Evolutionary conservation across 2,888 invertebrate genomes (phyloP).

Genomic region (Panzeria rudis): DNA sequence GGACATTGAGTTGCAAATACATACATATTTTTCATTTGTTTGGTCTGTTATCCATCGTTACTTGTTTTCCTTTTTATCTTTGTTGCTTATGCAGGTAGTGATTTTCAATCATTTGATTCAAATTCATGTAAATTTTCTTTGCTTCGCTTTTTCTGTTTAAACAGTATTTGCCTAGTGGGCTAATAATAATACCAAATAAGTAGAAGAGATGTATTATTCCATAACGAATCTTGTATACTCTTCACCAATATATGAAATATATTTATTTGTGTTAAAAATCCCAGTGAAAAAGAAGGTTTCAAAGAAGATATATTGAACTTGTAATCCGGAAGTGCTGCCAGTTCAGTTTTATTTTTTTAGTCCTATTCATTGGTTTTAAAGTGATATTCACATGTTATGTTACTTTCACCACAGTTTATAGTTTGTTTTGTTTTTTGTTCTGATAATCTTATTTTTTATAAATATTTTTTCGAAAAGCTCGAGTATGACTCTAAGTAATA

Average conservation of each 20-base stretch:
- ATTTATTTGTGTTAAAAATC: too few relatives aligned
- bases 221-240: background rate
- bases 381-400: too few relatives aligned
- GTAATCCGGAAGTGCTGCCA: too few relatives aligned
- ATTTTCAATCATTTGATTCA: constrained; percentile 66
- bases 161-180: constrained; percentile 64
- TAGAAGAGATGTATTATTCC: background rate
- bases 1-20: constrained; percentile 34
- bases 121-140: constrained; percentile 53
- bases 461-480: too few relatives aligned
- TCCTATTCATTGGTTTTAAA: too few relatives aligned
- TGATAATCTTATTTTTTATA: too few relatives aligned
- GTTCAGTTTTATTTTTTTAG: too few relatives aligned
- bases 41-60: constrained; percentile 25
- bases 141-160: background rate
- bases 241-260: background rate
- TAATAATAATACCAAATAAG: background rate
- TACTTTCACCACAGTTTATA: too few relatives aligned
- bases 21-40: constrained; percentile 52
- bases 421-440: too few relatives aligned
- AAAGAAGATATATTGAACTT: too few relatives aligned
- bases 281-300: too few relatives aligned
- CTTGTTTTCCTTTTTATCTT: constrained; percentile 22
- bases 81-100: constrained; percentile 64
- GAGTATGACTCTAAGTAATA: too few relatives aligned